Conservation (phyloP, 2,797 vertebrate genomes). For the Molossus molossus region DNA sequence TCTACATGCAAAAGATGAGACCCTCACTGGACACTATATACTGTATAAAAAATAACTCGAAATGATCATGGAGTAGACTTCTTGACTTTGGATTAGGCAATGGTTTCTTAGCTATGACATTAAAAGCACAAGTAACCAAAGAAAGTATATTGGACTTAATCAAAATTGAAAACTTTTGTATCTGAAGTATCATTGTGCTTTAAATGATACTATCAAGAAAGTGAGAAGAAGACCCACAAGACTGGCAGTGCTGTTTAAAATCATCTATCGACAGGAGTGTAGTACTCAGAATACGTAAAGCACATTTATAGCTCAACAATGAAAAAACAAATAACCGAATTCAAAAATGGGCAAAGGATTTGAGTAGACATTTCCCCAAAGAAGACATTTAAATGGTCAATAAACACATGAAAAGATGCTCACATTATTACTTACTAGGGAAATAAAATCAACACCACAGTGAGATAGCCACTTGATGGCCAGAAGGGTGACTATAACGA, state of each 20-base stretch:
- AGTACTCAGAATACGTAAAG: conserved; percentile 22
- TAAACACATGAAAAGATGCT: conserved; percentile 1
- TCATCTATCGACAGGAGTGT: neutral
- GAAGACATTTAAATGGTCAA: conserved; percentile 38
- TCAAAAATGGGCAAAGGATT: conserved; percentile 9
- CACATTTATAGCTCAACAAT: conserved; percentile 36
- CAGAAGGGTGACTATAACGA: neutral
- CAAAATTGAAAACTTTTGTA: too few species aligned
- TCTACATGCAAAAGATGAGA: too few species aligned
- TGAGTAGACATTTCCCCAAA: conserved; percentile 8
- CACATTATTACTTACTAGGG: neutral
- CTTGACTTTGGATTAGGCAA: too few species aligned
- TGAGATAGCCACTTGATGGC: neutral
- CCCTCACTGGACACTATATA: too few species aligned
- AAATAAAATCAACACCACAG: conserved; percentile 52
- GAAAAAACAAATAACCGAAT: conserved; percentile 48
- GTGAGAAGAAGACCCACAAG: neutral
- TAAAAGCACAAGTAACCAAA: too few species aligned
- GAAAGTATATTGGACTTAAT: too few species aligned
- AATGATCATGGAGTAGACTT: too few species aligned
- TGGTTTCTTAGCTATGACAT: too few species aligned
- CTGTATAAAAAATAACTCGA: too few species aligned
- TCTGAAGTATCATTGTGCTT: too few species aligned
- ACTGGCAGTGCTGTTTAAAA: conserved; percentile 15
- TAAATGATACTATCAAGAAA: too few species aligned